Evolutionary conservation across 2,797 vertebrate species (phyloP), one percentile per base, ranked within the genome.

Genomic region (Amblyraja radiata): DNA sequence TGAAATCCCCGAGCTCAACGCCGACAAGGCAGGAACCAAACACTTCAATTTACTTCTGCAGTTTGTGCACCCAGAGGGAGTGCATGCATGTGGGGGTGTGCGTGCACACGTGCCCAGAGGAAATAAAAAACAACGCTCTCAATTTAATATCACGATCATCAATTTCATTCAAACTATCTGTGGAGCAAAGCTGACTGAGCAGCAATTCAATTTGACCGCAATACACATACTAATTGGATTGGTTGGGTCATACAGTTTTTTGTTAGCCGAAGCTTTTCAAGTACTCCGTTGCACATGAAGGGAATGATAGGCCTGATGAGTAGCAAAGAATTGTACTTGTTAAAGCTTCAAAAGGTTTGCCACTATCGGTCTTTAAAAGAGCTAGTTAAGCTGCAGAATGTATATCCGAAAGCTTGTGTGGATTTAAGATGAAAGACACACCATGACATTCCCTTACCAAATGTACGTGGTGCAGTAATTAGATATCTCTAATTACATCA

Each of bases 1-100:
- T 16, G 32, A 71, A 90, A 71, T 90, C 65, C 88, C 88, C 39
- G 73, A n/a, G 32, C 63, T 90, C 86, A 68, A 90, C 32, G 16
- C 10, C 16, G 9, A 58, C 63, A 68, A 84, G n/a, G 86, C 63
- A 36, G 28, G 68, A 68, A 65, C 63, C 63, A 90, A 90, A 90
- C 61, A 71, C 61, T 71, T 73, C 36, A 46, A 46, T 39, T 73
- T 73, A 90, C 36, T 46, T 39, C 36, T 25, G n/a, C 32, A 71
- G 65, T 39, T 23, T 36, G n/a, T 73, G 71, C 88, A 73, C 36
- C 65, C 65, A 46, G 36, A 90, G 65, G 88, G 65, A 90, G 65
- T 73, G 36, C 32, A 39, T 16, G 11, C 21, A 28, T 74, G 68
- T 74, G 36, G 1, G 36, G 36, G 13, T 78, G 8, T 65, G 61